Conservation (phyloP, 2,797 vertebrate species). For the Cyprinodon diabolis region DNA sequence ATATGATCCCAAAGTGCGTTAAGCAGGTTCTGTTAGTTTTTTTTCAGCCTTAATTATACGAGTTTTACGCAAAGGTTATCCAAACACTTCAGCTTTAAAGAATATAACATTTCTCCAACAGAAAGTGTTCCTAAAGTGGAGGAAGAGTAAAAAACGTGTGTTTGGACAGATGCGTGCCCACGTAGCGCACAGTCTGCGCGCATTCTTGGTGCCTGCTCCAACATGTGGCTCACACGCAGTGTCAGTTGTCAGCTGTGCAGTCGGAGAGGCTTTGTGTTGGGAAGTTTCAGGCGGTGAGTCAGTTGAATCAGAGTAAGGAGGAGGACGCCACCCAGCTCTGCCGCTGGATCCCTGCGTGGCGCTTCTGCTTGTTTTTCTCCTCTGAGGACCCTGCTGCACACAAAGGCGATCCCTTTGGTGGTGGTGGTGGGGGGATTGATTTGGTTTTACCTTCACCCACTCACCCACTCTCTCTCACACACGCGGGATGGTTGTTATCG, state of each 20-base stretch:
- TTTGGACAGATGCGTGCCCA: not conserved
- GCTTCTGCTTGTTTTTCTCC: slow-evolving; percentile 11
- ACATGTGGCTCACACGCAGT: slow-evolving; percentile 63
- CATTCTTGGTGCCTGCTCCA: slow-evolving; percentile 64
- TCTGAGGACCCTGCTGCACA: slow-evolving; percentile 24
- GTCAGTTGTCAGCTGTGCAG: slow-evolving; percentile 53
- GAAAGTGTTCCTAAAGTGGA: not conserved
- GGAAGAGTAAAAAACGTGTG: not conserved
- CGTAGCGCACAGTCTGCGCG: not conserved
- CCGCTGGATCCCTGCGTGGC: slow-evolving; percentile 39
- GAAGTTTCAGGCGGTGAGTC: slow-evolving; percentile 71
- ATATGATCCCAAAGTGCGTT: not conserved
- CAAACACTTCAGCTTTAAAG: not conserved
- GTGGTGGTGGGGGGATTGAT: slow-evolving; percentile 27
- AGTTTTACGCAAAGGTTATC: not conserved
- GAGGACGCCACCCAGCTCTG: slow-evolving; percentile 69
- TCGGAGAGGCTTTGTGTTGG: slow-evolving; percentile 26
- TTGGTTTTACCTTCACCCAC: slow-evolving; percentile 2
- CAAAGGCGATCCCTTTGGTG: not conserved
- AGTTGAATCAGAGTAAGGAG: slow-evolving; percentile 40
- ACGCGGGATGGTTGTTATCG: slow-evolving; percentile 62
- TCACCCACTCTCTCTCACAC: too few relatives aligned
- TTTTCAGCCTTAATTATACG: not conserved
- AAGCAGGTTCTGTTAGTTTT: not conserved
- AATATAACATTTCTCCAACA: not conserved